Evolutionary conservation across 2,888 invertebrate genomes (phyloP).

Genomic region (Apantesis nais): DNA sequence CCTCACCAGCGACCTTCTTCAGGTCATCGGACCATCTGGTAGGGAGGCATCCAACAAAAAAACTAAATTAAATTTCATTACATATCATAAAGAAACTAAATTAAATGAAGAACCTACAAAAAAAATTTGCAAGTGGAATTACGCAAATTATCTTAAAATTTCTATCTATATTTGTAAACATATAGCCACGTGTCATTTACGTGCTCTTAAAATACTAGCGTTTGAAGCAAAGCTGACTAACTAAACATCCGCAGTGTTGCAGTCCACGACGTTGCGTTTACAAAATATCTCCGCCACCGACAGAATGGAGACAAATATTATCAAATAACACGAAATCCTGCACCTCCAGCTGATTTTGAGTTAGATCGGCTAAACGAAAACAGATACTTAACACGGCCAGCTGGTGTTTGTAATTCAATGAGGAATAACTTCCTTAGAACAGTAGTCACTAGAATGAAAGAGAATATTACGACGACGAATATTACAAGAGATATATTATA

Average conservation of each 20-base stretch:
- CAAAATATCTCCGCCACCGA: conserved; percentile 13
- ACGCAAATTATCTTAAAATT: too few relatives aligned
- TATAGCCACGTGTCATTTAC: background rate
- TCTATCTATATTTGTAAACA: conserved; percentile 3
- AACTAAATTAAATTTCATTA: too few relatives aligned
- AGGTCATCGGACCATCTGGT: too few relatives aligned
- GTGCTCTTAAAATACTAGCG: background rate
- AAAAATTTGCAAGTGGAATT: too few relatives aligned
- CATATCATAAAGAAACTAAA: too few relatives aligned
- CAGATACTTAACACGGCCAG: background rate
- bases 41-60: too few relatives aligned
- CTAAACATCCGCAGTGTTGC: conserved; percentile 12
- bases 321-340: conserved; percentile 13
- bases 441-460: too few relatives aligned
- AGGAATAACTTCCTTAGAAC: conserved; percentile 2
- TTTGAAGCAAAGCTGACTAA: background rate
- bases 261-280: conserved; percentile 6
- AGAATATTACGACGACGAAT: too few relatives aligned
- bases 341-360: background rate
- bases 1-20: too few relatives aligned
- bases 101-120: too few relatives aligned
- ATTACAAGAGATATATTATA: too few relatives aligned
- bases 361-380: background rate
- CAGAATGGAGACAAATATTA: conserved; percentile 14
- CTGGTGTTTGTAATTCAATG: conserved; percentile 7